phyloP scores from a whole-genome alignment of 2,797 vertebrate genomes.

The Coilia nasus region DNA sequence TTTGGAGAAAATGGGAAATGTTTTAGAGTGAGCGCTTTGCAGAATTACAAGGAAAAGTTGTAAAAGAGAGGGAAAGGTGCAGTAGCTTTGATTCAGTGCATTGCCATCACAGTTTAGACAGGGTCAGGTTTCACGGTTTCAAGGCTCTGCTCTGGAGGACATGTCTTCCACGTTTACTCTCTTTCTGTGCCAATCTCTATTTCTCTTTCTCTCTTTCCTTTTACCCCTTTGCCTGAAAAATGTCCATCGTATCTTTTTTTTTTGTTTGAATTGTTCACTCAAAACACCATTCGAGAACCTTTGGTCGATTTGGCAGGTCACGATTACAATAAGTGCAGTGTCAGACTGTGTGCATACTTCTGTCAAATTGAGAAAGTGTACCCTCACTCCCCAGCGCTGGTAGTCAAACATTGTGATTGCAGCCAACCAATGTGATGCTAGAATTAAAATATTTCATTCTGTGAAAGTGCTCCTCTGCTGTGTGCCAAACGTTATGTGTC shows the following conservation, averaged over 20 bases:
- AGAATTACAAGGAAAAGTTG: background rate
- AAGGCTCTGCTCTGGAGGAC: background rate
- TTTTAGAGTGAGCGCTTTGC: slow-evolving; percentile 4
- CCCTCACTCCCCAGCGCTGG: slow-evolving; percentile 8
- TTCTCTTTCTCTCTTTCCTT: background rate
- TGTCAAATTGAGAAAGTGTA: slow-evolving; percentile 27
- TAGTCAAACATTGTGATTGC: slow-evolving; percentile 16
- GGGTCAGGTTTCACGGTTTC: background rate
- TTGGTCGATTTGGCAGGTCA: slow-evolving; percentile 23
- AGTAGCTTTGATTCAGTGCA: slow-evolving; percentile 3
- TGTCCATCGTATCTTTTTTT: background rate
- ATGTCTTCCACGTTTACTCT: background rate
- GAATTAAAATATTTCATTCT: slow-evolving; percentile 26
- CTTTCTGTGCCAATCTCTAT: background rate
- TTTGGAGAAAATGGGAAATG: background rate
- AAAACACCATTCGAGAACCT: slow-evolving; percentile 17
- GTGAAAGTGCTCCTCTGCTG: slow-evolving; percentile 55
- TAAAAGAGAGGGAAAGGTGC: background rate
- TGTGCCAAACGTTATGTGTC: slow-evolving; percentile 64
- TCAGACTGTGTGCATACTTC: slow-evolving; percentile 22
- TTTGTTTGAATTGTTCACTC: slow-evolving; percentile 15
- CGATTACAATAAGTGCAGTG: slow-evolving; percentile 17
- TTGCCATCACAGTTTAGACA: slow-evolving; percentile 12
- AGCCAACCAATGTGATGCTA: slow-evolving; percentile 24
- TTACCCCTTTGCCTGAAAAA: background rate